Percentiles rank a stretch among this genome's conserved stretches.
Evolutionary conservation across 1,140 invertebrate genomes (phyloP).

Genomic region (Drosophila albomicans): DNA sequence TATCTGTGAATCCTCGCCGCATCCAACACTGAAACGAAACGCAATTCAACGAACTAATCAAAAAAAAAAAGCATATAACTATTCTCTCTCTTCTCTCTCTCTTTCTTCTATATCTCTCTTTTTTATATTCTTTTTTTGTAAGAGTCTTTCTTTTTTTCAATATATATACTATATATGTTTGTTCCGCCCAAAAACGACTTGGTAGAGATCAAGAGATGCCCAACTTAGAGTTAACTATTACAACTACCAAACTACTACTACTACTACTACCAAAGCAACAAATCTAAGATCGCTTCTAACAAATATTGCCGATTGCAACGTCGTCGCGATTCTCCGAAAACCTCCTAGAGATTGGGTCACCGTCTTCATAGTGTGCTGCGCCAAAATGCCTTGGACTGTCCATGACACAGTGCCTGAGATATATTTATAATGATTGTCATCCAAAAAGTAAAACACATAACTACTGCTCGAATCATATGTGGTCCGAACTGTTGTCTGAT

Average conservation of each 20-base stretch:
- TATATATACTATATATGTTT: constrained; percentile 51
- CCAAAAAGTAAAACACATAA: constrained; percentile 13
- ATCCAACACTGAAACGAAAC: constrained; percentile 51
- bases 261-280: constrained; percentile 24
- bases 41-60: constrained; percentile 74
- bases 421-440: constrained; percentile 22
- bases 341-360: constrained; percentile 12
- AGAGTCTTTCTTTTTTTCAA: constrained; percentile 51
- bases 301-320: constrained; percentile 24
- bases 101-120: constrained; percentile 74
- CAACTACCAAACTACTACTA: constrained; percentile 44
- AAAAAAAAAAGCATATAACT: constrained; percentile 75
- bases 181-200: constrained; percentile 66
- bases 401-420: constrained; percentile 5
- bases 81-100: constrained; percentile 79
- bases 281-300: constrained; percentile 22
- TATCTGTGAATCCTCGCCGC: constrained; percentile 57
- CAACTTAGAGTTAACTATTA: constrained; percentile 65
- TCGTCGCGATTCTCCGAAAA: constrained; percentile 21
- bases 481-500: constrained; percentile 22
- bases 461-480: constrained; percentile 13
- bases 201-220: constrained; percentile 69
- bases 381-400: constrained; percentile 21
- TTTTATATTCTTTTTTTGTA: constrained; percentile 71
- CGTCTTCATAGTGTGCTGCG: constrained; percentile 20